Evolutionary conservation across 2,888 invertebrate genomes (phyloP), one percentile per base, ranked within the genome.

Genomic region (Tinea trinotella): DNA sequence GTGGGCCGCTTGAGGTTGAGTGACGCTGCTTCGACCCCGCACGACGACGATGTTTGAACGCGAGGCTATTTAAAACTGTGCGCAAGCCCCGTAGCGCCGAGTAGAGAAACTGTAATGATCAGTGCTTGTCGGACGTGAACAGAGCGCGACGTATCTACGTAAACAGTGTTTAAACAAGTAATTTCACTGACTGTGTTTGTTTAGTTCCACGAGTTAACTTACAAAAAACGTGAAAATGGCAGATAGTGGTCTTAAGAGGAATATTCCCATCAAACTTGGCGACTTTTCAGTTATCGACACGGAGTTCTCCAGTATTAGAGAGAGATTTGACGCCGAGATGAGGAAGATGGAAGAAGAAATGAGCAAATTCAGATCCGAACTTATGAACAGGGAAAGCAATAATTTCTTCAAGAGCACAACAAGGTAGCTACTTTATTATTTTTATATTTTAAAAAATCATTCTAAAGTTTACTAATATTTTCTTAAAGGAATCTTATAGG

Each of bases 271-370:
- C 87, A 94, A 94, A 87, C 89, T 96, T 81, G 94, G 95, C 66
- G 96, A 97, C 83, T 95, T 95, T 88, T 95, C 95, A 87, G 95
- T 98, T 76, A 94, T 97, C 87, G 97, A 98, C 85, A 94, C 94
- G 63, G 98, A 98, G 87, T 98, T 97, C 88, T 94, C 95, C 73
- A 96, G 94, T 86, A 98, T 98, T 77, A 91, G 97, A 70, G 97
- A 97, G 79, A 89, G 96, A 64, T 97, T 97, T 82, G 97, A 98
- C 82, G 92, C 93, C 60, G 98, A 98, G 89, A 98, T 98, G 98
- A 90, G 93, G 70, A 96, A 97, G 87, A 98, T 98, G 95, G 98
- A 98, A 88, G 97, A 97, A 70, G 98, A 98, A 88, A 98, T 98
- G 98, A 92, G 93, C 77, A 93, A 93, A 87, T 97, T 97, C 88